Conservation (phyloP, 2,888 invertebrate genomes). For the Liodrosophila aerea region DNA sequence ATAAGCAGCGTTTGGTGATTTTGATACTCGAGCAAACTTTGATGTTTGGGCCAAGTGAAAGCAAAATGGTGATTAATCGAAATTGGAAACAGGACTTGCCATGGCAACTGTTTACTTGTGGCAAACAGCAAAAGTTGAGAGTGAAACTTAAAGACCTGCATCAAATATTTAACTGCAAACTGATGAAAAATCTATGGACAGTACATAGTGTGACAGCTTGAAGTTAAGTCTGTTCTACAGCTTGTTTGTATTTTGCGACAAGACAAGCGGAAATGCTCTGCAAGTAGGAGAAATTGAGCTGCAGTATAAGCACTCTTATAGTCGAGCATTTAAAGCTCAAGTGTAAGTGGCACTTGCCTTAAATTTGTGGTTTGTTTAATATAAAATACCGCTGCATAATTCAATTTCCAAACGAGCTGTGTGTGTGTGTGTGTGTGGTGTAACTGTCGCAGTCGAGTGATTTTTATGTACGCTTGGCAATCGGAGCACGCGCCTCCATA, state of each 20-base stretch:
- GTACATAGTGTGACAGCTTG: conserved; percentile 19
- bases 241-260: conserved; percentile 43
- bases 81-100: conserved; percentile 1
- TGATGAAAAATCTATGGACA: conserved; percentile 24
- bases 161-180: conserved; percentile 9
- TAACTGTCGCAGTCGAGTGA: conserved; percentile 49
- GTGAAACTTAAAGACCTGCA: not conserved
- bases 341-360: conserved; percentile 21
- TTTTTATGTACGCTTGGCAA: conserved; percentile 53
- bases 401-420: conserved; percentile 49
- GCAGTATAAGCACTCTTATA: not conserved
- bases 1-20: conserved; percentile 10
- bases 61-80: conserved; percentile 9
- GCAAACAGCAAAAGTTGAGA: conserved; percentile 13
- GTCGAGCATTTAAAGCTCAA: not conserved
- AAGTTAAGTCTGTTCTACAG: conserved; percentile 31
- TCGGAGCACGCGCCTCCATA: conserved; percentile 67
- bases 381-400: conserved; percentile 57
- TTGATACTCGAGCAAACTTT: conserved; percentile 29
- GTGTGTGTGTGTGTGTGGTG: conserved; percentile 9
- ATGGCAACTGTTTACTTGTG: conserved; percentile 29
- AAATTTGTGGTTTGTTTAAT: conserved; percentile 51
- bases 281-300: conserved; percentile 9
- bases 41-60: conserved; percentile 26
- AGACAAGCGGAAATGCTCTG: conserved; percentile 10